These are phyloP conservation scores for Augochlorella aurata DNA, from an alignment of 2,888 invertebrate species.

Conservation along the genomic window DNA sequence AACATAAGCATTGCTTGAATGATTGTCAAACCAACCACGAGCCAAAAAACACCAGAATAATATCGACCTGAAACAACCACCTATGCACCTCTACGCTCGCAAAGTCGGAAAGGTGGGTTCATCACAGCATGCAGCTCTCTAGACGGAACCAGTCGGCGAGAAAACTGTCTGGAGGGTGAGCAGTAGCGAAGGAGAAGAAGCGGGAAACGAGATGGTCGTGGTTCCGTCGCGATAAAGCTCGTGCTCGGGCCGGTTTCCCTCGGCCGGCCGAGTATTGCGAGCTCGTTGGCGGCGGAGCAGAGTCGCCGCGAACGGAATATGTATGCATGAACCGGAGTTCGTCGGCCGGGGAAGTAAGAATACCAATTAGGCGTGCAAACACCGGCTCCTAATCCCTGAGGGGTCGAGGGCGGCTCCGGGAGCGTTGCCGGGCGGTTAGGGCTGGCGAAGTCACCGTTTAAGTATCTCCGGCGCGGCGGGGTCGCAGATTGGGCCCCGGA, in stretches of 20 bases:
- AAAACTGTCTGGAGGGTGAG: not conserved
- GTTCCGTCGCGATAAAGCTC: constrained; percentile 41
- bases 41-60: no score
- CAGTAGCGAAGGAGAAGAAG: not conserved
- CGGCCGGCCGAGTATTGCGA: constrained; percentile 29
- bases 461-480: not conserved
- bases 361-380: constrained; percentile 68
- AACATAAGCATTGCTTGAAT: no score
- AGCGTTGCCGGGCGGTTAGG: constrained; percentile 1
- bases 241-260: not conserved
- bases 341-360: constrained; percentile 62
- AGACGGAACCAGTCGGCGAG: not conserved
- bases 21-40: no score
- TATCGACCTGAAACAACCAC: no score
- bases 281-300: constrained; percentile 12
- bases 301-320: constrained; percentile 53
- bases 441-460: constrained; percentile 11
- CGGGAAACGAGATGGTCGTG: not conserved
- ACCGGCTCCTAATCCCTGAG: constrained; percentile 19
- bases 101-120: not conserved
- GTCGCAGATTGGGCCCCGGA: constrained; percentile 18
- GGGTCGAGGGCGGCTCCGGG: not conserved
- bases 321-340: constrained; percentile 60
- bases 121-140: not conserved
- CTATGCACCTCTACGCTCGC: no score